Evolutionary conservation across 1,140 invertebrate genomes (phyloP).

Genomic region (Drosophila eugracilis): DNA sequence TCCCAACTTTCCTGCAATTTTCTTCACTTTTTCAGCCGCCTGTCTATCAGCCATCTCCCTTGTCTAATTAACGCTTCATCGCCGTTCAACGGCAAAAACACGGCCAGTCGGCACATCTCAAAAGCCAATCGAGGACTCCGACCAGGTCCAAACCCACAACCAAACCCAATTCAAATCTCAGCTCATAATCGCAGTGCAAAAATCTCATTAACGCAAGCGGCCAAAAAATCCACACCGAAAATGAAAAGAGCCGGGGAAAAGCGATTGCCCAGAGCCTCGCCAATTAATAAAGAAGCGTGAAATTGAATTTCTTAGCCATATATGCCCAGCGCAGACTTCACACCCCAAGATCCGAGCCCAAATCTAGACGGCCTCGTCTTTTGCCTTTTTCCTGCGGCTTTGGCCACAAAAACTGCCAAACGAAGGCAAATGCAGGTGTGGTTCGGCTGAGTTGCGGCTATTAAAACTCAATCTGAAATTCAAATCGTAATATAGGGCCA

Average conservation of each 20-base stretch:
- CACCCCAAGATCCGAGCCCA: conserved; percentile 46
- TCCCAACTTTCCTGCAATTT: conserved; percentile 20
- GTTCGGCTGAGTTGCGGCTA: conserved; percentile 63
- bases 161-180: conserved; percentile 24
- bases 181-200: conserved; percentile 67
- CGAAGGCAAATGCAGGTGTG: conserved; percentile 71
- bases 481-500: conserved; percentile 78
- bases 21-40: conserved; percentile 7
- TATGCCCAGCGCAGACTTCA: conserved; percentile 57
- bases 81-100: neutral
- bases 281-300: conserved; percentile 84
- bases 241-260: conserved; percentile 2
- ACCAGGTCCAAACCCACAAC: conserved; percentile 1
- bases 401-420: conserved; percentile 55
- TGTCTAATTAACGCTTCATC: conserved; percentile 61
- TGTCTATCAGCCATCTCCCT: conserved; percentile 48
- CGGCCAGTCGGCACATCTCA: conserved; percentile 33
- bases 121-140: conserved; percentile 18
- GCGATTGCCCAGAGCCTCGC: conserved; percentile 55
- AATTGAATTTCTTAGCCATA: conserved; percentile 74
- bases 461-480: conserved; percentile 84
- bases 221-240: conserved; percentile 26
- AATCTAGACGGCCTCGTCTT: conserved; percentile 33
- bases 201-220: conserved; percentile 73
- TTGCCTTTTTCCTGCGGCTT: conserved; percentile 25